Base-by-base conservation (phyloP, 2,797 vertebrate species). In the Manis pentadactyla region DNA sequence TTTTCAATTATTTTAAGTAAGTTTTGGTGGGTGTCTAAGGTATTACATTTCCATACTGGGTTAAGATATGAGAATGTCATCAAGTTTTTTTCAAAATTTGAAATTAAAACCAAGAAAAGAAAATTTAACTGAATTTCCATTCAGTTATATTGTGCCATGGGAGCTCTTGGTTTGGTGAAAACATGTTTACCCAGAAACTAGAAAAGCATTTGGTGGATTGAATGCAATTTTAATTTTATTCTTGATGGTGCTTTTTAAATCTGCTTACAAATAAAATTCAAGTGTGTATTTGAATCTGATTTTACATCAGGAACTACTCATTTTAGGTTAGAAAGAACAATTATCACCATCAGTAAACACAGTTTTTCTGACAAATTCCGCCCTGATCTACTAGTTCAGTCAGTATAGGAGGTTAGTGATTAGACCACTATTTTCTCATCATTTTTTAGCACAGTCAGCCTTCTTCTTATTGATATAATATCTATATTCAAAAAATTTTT, bases 101-200 rank as follows among this genome's bases (percentile, higher is more conserved):
- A 91, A 87, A 79, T 88, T 86, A 73, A 95, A 95, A 90, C 17
- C 64, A 53, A 95, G 82, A 68, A 42, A 51, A 55, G 29, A 88
- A 87, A 39, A 89, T 87, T 78, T 95, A 18, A 84, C 10, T 63
- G 8, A 78, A 31, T 91, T 93, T 95, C 84, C 21, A 57, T 88
- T 82, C 83, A 92, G 34, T 88, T 69, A 66, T 8, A 18, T 51
- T 29, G 25, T 71, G n/a, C 8, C 66, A 49, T 78, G 29, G 19
- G 42, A 83, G 18, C 93, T 95, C 64, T 84, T 92, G 18, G 46
- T 87, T 87, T 71, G 82, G 51, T 88, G 82, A 77, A 59, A 59
- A 78, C 3, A 19, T 37, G n/a, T 77, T 77, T 79, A 68, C 42
- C 5, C 25, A 81, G n/a, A 86, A 84, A 69, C 37, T 73, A 79